phyloP scores from a whole-genome alignment of 2,888 invertebrate genomes.

The Frankliniella intonsa region DNA sequence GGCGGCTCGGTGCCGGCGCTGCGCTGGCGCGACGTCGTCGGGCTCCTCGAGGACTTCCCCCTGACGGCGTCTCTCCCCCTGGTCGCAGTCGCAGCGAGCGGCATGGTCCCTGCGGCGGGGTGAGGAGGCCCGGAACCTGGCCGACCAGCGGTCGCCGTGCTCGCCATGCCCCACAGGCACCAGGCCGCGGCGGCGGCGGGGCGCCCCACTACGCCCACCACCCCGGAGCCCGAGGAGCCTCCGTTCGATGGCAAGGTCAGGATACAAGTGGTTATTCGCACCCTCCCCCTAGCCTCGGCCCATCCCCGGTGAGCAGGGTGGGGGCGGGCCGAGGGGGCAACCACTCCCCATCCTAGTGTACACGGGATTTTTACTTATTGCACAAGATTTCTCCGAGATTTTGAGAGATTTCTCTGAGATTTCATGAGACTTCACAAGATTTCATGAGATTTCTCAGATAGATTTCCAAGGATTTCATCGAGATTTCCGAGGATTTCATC shows the following conservation, averaged over 20 bases:
- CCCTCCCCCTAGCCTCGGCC: not conserved
- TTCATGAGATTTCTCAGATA: no score
- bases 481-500: no score
- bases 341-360: no score
- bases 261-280: no score
- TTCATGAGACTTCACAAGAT: no score
- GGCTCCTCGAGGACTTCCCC: not conserved
- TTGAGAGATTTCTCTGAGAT: no score
- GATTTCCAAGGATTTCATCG: no score
- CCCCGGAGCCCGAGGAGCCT: not conserved
- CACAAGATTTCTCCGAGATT: no score
- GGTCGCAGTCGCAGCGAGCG: not conserved
- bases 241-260: constrained; percentile 14
- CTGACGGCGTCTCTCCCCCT: not conserved
- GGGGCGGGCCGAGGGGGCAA: no score
- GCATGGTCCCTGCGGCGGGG: not conserved
- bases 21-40: not conserved
- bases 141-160: not conserved
- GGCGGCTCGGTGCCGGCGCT: no score
- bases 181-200: not conserved
- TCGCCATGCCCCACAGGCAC: not conserved
- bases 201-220: not conserved
- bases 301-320: not conserved
- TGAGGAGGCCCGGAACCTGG: not conserved
- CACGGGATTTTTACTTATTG: no score